Evolutionary conservation across 1,140 invertebrate genomes (phyloP).

Genomic region (Drosophila erecta): DNA sequence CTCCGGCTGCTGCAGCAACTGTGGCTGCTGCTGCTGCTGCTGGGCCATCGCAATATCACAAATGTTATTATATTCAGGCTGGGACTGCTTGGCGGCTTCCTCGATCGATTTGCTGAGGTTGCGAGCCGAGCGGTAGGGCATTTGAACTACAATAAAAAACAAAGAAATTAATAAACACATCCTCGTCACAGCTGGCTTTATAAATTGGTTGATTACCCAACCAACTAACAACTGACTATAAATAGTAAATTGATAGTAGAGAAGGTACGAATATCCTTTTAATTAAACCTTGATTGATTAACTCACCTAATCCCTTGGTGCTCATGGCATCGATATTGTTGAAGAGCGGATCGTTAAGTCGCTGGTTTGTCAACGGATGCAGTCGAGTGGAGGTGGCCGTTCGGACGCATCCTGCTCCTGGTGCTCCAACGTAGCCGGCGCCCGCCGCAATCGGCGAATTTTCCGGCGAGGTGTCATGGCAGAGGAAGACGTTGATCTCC

Average conservation of each 20-base stretch:
- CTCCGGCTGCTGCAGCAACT: constrained; percentile 44
- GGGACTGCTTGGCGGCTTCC: constrained; percentile 74
- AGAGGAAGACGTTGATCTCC: constrained; percentile 97
- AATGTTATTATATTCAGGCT: constrained; percentile 79
- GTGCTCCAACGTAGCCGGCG: constrained; percentile 38
- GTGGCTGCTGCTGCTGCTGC: constrained; percentile 50
- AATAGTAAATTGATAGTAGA: no score
- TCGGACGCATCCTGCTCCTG: constrained; percentile 56
- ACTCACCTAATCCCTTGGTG: constrained; percentile 64
- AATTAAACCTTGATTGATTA: no score
- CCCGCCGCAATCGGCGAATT: constrained; percentile 72
- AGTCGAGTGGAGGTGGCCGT: constrained; percentile 75
- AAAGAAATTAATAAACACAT: neutral
- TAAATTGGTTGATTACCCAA: no score
- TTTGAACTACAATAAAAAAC: constrained; percentile 26
- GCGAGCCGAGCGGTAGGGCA: constrained; percentile 75
- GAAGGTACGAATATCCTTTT: no score
- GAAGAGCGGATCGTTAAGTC: constrained; percentile 77
- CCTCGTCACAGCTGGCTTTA: no score
- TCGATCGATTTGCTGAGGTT: constrained; percentile 84
- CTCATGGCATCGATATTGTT: constrained; percentile 80
- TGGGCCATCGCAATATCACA: constrained; percentile 73
- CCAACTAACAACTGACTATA: no score
- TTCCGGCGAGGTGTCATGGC: constrained; percentile 89
- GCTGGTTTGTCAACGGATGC: constrained; percentile 64